Conservation (phyloP, 2,888 invertebrate species). For the Habroteleia sp. region DNA sequence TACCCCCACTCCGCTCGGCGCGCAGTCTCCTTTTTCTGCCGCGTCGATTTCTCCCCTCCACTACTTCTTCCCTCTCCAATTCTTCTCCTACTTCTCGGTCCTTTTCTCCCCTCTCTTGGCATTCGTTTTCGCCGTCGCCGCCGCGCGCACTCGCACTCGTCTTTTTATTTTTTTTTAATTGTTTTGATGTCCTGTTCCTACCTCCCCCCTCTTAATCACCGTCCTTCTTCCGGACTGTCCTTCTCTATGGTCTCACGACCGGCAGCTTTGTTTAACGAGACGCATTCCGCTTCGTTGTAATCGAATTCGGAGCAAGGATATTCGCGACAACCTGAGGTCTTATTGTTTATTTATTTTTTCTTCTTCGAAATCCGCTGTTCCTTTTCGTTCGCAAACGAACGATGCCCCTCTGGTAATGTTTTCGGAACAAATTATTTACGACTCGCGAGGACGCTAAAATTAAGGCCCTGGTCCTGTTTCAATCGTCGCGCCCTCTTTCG, state of each 20-base stretch:
- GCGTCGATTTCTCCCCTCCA: slow-evolving; percentile 20
- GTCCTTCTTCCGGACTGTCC: slow-evolving; percentile 29
- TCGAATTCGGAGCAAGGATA: slow-evolving; percentile 61
- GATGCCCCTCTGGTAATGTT: slow-evolving; percentile 28
- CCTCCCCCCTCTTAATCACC: slow-evolving; percentile 33
- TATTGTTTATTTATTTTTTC: too few species aligned
- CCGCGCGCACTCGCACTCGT: slow-evolving; percentile 51
- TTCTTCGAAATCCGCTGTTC: slow-evolving; percentile 26
- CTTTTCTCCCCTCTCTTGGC: slow-evolving; percentile 26
- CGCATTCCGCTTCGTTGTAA: slow-evolving; percentile 72
- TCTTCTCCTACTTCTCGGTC: slow-evolving; percentile 22
- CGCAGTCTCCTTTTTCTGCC: slow-evolving; percentile 45
- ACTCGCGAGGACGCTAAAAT: slow-evolving; percentile 20
- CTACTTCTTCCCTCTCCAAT: slow-evolving; percentile 50
- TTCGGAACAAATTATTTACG: slow-evolving; percentile 54
- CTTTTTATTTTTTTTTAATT: slow-evolving; percentile 73
- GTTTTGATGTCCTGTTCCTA: slow-evolving; percentile 66
- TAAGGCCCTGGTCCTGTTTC: slow-evolving; percentile 24
- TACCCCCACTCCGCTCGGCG: slow-evolving; percentile 56
- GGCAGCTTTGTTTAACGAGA: slow-evolving; percentile 61
- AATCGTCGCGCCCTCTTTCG: slow-evolving; percentile 9
- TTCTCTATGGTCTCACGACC: slow-evolving; percentile 13
- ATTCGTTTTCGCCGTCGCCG: slow-evolving; percentile 58
- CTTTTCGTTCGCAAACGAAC: slow-evolving; percentile 29
- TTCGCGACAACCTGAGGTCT: slow-evolving; percentile 51